Base-by-base conservation (phyloP, 37 sponge, comb jelly and placozoan species). In the Trichoplax adhaerens region DNA sequence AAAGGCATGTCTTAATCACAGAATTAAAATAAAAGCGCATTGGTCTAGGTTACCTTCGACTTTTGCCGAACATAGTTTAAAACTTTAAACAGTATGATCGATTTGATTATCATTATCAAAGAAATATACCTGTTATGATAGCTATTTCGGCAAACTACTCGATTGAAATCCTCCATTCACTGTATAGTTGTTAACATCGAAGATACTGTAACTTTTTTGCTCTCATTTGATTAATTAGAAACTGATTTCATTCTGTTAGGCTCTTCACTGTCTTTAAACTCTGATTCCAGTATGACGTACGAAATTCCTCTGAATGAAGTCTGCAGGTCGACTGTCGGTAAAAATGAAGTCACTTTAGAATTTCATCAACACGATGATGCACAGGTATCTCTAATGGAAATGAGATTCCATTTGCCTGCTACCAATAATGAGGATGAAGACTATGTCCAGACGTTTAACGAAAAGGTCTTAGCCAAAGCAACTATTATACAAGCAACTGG, bases 331-430 rank as follows among this genome's bases (percentile, higher is more conserved):
- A 86, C 90, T 29, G 63, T 81, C 6, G 87, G 84, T n/a, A 97
- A 97, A 79, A 97, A 97, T 65, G 99, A 97, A 71, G 90, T 97
- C 46, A 79, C 86, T 2, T 76, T 97, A 64, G 93, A 91, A 84
- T 97, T 97, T 61, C 99, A 97, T 66, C 87, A 88, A 79, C 80
- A 75, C 48, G 99, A 97, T 3, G 80, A 80, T 8, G 81, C 90
- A 2, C 79, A 88, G 48, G 78, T 91, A 7, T 85, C 83, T 48
- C 83, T 97, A 61, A 80, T 91, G 53, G 99, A 97, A 73, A 97
- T 97, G 93, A 76, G 99, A 50, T 97, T 97, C 79, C 87, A 87
- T 61, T 80, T 97, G 58, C 93, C 99, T 1, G 56, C 62, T 54
- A 62, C 66, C 29, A 72, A 68, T 10, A 77, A 66, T 55, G 87